Conservation (phyloP, 2,797 vertebrate species). For the Helostoma temminkii region DNA sequence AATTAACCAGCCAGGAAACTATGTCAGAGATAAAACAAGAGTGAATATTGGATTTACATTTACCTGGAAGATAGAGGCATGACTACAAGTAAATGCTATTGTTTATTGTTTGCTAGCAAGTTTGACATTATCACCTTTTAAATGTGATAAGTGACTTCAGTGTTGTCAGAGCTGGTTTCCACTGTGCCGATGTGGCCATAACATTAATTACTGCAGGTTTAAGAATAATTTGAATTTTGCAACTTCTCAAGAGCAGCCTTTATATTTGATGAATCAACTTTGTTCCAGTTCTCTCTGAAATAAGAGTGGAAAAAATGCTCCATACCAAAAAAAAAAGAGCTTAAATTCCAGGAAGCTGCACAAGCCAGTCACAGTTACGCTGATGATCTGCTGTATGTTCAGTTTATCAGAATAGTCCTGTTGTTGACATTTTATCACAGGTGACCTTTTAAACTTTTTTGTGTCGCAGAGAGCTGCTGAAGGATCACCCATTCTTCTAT, state of each 20-base stretch:
- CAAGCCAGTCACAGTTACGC: background rate
- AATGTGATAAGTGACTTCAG: background rate
- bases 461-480: slow-evolving; percentile 88
- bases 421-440: background rate
- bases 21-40: background rate
- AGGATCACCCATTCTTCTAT: slow-evolving; percentile 92
- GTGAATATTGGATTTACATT: background rate
- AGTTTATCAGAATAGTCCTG: background rate
- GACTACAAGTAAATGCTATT: background rate
- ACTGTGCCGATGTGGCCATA: background rate
- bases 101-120: background rate
- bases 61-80: background rate
- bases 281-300: background rate
- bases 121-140: background rate
- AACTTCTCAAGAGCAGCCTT: background rate
- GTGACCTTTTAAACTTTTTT: slow-evolving; percentile 8
- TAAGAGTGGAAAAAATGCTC: background rate
- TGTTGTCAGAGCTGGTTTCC: no score
- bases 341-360: background rate
- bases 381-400: background rate
- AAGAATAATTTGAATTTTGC: no score
- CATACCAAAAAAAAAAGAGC: background rate
- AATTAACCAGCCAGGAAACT: background rate
- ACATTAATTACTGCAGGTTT: no score
- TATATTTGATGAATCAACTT: background rate